These are phyloP conservation scores for Galbula dea DNA, from an alignment of 2,113 vertebrate genomes.

Conservation along the genomic window DNA sequence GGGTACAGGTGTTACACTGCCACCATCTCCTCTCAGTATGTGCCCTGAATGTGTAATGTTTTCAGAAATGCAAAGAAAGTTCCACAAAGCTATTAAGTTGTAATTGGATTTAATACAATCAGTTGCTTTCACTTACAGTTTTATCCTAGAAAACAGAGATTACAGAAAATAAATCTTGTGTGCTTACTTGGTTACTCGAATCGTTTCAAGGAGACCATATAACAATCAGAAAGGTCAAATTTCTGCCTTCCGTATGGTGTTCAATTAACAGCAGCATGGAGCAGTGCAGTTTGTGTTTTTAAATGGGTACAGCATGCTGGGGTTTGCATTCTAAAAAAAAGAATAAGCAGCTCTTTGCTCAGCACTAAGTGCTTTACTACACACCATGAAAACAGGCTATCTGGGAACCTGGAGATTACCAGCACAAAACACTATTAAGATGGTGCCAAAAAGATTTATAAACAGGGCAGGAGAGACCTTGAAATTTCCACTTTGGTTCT, in stretches of 20 bases:
- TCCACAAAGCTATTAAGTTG: neutral
- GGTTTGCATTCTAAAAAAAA: neutral
- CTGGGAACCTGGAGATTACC: neutral
- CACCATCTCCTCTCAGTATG: neutral
- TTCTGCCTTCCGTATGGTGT: neutral
- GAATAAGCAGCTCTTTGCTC: neutral
- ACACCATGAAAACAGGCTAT: neutral
- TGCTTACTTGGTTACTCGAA: neutral
- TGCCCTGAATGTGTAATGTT: neutral
- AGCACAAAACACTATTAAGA: neutral
- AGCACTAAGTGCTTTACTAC: neutral
- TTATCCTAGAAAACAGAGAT: neutral
- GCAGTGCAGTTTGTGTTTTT: neutral
- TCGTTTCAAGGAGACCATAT: neutral
- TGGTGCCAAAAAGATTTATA: neutral
- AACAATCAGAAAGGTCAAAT: neutral
- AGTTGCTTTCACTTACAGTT: neutral
- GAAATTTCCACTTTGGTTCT: fast-evolving
- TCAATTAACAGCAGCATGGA: neutral
- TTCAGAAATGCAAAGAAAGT: neutral
- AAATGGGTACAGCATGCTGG: neutral
- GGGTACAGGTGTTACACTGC: neutral
- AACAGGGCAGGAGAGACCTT: neutral
- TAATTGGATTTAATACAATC: neutral
- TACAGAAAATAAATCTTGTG: neutral